These are phyloP conservation scores for Nomada ferruginata DNA, from an alignment of 2,888 invertebrate genomes.

Conservation along the genomic window DNA sequence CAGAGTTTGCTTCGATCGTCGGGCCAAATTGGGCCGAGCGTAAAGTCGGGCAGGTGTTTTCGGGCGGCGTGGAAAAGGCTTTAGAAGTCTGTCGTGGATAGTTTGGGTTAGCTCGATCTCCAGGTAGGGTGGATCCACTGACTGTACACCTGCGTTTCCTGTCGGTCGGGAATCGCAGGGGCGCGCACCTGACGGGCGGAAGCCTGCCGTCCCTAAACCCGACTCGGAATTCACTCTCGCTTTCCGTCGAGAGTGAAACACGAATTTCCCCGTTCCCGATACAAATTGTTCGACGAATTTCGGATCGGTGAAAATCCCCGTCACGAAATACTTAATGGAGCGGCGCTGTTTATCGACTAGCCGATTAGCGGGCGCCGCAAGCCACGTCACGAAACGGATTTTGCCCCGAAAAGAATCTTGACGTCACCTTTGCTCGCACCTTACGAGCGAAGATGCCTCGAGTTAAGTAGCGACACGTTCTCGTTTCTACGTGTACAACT, in stretches of 20 bases:
- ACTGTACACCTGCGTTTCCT: slow-evolving; percentile 76
- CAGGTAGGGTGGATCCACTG: slow-evolving; percentile 57
- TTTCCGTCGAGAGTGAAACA: slow-evolving; percentile 28
- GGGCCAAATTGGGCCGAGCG: not conserved
- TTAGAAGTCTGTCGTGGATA: slow-evolving; percentile 22
- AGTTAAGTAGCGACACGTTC: slow-evolving; percentile 7
- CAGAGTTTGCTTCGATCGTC: not conserved
- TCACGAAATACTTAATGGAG: no score
- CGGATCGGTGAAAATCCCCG: no score
- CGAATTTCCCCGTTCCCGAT: not conserved
- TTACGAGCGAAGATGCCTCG: not conserved
- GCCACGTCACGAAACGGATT: not conserved
- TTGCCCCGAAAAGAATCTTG: not conserved
- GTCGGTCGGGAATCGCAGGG: slow-evolving; percentile 54
- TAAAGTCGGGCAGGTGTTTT: not conserved
- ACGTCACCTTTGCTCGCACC: not conserved
- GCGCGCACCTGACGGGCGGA: slow-evolving; percentile 76
- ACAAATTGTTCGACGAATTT: not conserved
- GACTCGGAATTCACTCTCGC: slow-evolving; percentile 23
- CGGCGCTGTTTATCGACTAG: not conserved
- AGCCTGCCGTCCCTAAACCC: slow-evolving; percentile 55
- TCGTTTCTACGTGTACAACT: not conserved
- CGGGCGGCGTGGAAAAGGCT: slow-evolving; percentile 24
- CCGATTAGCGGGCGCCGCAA: not conserved
- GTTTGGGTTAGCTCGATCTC: slow-evolving; percentile 25